Base-by-base conservation (phyloP, 2,888 invertebrate species). In the Netelia fuscicornis region DNA sequence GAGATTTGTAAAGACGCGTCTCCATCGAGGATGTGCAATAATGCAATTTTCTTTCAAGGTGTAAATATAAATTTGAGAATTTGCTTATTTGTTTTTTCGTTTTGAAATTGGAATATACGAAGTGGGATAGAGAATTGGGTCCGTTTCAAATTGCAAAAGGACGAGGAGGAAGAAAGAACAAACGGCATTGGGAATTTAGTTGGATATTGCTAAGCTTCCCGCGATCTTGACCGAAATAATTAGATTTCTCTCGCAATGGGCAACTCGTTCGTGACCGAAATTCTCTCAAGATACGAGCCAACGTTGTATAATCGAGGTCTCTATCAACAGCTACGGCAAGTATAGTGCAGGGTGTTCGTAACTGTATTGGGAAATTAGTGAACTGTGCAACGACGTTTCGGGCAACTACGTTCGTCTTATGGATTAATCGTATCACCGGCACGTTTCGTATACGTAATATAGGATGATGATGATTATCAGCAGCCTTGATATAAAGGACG, bases 301-400 rank as follows among this genome's bases (percentile, higher is more conserved):
- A 42, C 56, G 20, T 25, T 10, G 48, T 48, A 48, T 48, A 48
- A 13, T 10, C 10, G 48, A 48, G 17, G 11, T 6, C 65, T 56
- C 44, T 58, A 79, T 76, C 70, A 71, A 60, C 72, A 71, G 80
- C 75, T 80, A 80, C 13, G 20, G 42, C 13, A 67, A 76, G 71
- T 76, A 58, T 64, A 76, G 65, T 65, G 42, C 37, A 65, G 30
- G 48, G 56, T 68, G 9, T 64, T 60, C 25, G 25, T 0, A 23
- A 25, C 48, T 30, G 70, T 70, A 75, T 75, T 70, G 62, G 62
- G 62, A 30, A 48, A 70, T 74, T 75, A 70, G 44, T 48, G 62
- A 44, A 62, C 56, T 65, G 42, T 58, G 58, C 5, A 23, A 23
- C 52, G 64, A 62, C 25, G 42, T 76, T 60, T 23, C 20, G 6